Percentiles rank a stretch among this genome's conserved stretches.
phyloP scores from a whole-genome alignment of 1,140 invertebrate species.

The Eurytemora carolleeae region DNA sequence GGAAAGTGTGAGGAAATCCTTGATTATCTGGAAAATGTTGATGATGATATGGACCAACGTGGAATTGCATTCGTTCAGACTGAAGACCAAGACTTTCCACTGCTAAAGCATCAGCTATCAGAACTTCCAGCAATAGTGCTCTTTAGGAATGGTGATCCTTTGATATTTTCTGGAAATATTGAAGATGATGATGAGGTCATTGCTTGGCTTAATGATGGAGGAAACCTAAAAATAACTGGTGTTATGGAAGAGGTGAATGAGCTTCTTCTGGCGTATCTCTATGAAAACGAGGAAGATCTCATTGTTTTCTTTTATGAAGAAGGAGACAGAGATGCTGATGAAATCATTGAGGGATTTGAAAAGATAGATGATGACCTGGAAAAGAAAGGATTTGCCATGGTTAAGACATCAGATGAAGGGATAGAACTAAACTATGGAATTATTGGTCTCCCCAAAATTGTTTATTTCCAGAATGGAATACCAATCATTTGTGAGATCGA shows the following conservation, averaged over 20 bases:
- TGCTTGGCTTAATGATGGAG: slow-evolving; percentile 72
- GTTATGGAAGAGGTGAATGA: slow-evolving; percentile 81
- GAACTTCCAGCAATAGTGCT: slow-evolving; percentile 65
- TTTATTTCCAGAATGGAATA: slow-evolving; percentile 75
- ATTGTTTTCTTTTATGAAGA: slow-evolving; percentile 78
- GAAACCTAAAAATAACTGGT: slow-evolving; percentile 71
- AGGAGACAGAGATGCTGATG: slow-evolving; percentile 60
- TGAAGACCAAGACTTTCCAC: slow-evolving; percentile 34
- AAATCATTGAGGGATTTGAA: slow-evolving; percentile 66
- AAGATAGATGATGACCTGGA: slow-evolving; percentile 83
- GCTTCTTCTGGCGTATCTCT: slow-evolving; percentile 70
- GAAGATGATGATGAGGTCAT: slow-evolving; percentile 70
- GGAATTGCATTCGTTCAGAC: slow-evolving; percentile 87
- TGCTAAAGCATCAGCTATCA: slow-evolving; percentile 61
- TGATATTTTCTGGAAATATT: slow-evolving; percentile 53
- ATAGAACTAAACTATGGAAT: slow-evolving; percentile 70
- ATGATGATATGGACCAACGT: slow-evolving; percentile 23
- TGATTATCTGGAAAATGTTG: slow-evolving; percentile 26
- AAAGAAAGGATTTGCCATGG: slow-evolving; percentile 77
- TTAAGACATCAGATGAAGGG: slow-evolving; percentile 73
- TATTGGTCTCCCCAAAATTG: slow-evolving; percentile 58
- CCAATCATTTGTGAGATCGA: slow-evolving; percentile 43
- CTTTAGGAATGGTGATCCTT: slow-evolving; percentile 52
- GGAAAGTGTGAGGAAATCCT: slow-evolving; percentile 21
- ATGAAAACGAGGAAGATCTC: slow-evolving; percentile 67